Base-by-base conservation (phyloP, 2,888 invertebrate species). In the Cephalotes varians region DNA sequence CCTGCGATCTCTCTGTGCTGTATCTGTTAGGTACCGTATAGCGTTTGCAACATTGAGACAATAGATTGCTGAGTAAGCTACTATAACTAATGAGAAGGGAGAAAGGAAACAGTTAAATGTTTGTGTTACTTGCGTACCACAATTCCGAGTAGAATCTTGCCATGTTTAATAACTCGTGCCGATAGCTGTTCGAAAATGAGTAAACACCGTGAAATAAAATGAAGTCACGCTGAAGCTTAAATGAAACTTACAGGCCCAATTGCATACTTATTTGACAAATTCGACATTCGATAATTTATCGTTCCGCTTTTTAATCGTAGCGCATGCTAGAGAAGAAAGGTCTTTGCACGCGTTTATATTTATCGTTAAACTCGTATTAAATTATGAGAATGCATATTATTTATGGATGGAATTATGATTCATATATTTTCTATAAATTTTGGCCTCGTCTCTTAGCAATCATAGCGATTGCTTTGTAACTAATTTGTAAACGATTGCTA, bases 1-100 rank as follows among this genome's bases (percentile, higher is more conserved):
- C 28, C 31, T 21, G 49, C 40, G 49, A 28, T 65, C 25, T 65
- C 25, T 37, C 25, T 25, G 56, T 56, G 69, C 51, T 69, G 54
- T 71, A 77, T 71, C 31, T 77, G 69, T 77, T 77, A 77, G 77
- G 40, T 77, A 71, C 69, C 44, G 54, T 69, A 77, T 77, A 77
- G 69, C 54, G 44, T 77, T 77, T 69, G 77, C 69, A 77, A 77
- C 77, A 77, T 37, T 54, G 44, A 77, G 54, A 77, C 37, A 56
- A 65, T 31, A 56, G 54, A 77, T 34, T 62, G 62, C 31, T 56
- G 21, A 40, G 49, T 77, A 77, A 76, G 49, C 51, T 76, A 76
- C 67, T 67, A 40, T 69, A 69, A 69, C n/a, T 54, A 51, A 56
- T 49, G 15, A 54, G 21, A 56, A 69, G 54, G 12, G 2, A 31